Evolutionary conservation across 1,140 invertebrate genomes (phyloP), one percentile per base, ranked within the genome.

Genomic region (Caerostris extrusa): DNA sequence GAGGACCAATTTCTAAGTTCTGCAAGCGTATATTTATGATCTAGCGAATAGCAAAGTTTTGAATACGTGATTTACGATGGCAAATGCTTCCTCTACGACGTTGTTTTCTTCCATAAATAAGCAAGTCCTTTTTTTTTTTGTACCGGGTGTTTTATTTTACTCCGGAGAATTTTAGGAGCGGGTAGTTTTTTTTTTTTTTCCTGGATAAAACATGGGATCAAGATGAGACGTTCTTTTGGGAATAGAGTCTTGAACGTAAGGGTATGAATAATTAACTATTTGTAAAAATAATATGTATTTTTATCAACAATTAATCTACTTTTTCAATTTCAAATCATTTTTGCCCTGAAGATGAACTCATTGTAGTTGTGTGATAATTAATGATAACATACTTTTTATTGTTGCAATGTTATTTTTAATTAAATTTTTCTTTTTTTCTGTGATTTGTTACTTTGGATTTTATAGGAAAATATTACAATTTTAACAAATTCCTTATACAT

Each of bases 11-110:
- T 85, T 85, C 55, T 58, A 85, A 7, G 55, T 50, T 64, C 50
- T 67, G 34, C 17, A 7, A 64, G 61, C 50, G 61, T 67, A 88
- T 88, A 67, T 88, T 88, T 88, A 88, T 88, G 86, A 88, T 67
- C 86, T 67, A 88, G 14, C 14, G 86, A 88, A 88, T 67, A 88
- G 50, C 83, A 88, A 88, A 64, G 58, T 88, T 88, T 88, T 88
- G 86, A 61, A 88, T 88, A 88, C 19, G 86, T 88, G 86, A 88
- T 88, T 88, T 88, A 88, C 86, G 86, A 67, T 6, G 17, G 7
- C n/a, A 85, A 85, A 85, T 85, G 83, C 56, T 12, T 85, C 57
- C 17, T 56, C 10, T 58, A 57, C 83, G 55, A 55, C 7, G 7
- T 60, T 85, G 55, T 58, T 85, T 34, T 19, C n/a, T 57, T 85